Evolutionary conservation across 2,797 vertebrate genomes (phyloP), one percentile per base, ranked within the genome.

Genomic region (Ispidina lecontei): DNA sequence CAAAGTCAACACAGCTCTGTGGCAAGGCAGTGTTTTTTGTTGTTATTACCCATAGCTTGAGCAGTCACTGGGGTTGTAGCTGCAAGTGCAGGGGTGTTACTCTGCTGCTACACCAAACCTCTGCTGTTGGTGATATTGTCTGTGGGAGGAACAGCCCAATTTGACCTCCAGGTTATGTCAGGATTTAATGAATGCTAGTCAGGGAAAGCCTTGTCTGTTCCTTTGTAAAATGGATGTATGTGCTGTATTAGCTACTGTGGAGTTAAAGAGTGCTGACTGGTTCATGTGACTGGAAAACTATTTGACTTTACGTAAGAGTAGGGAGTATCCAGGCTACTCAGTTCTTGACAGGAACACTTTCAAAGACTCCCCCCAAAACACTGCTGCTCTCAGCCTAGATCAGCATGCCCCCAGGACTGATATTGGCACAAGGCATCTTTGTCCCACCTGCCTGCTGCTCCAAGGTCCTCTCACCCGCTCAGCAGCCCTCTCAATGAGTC

Each of bases 41-140:
- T 81, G 31, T 11, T 85, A 87, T 89, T 72, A 31, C 11, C 17
- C 23, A 4, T 11, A 44, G 13, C 18, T 5, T 3, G 3, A 28
- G 18, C 12, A 37, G 29, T 26, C 1, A 1, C 29, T 31, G 18
- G 3, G 9, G 7, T 2, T 41, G 7, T 56, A 60, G 25, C 7
- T 22, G 9, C 9, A 56, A 28, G 9, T 14, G 12, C 9, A n/a
- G 17, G 9, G n/a, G 15, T 1, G 0, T 51, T 71, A 21, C 7
- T 37, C 14, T 5, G 1, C 11, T 35, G 13, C 16, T 55, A 8
- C 10, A 65, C 14, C 21, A 46, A 60, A 68, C 9, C 20, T 71
- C 16, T 7, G 0, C 13, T 3, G 1, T 6, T 5, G 4, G 15
- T 14, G 9, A 28, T 19, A 11, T 21, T 64, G 12, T 11, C 9